These are phyloP conservation scores for Poecilia velifera DNA, from an alignment of 2,797 vertebrate genomes.

Conservation along the genomic window DNA sequence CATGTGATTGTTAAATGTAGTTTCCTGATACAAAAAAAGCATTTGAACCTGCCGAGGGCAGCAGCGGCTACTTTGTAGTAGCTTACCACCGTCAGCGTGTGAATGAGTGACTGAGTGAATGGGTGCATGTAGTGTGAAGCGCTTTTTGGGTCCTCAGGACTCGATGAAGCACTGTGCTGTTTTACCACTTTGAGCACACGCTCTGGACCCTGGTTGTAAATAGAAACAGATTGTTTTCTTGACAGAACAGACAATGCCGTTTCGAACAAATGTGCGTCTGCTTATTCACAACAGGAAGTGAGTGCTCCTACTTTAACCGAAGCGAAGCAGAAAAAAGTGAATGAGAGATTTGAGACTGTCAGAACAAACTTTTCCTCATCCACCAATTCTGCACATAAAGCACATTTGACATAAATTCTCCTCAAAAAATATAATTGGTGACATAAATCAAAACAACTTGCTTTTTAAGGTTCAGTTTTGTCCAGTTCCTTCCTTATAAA, in stretches of 20 bases:
- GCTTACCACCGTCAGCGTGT: no score
- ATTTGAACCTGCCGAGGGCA: background rate
- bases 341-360: background rate
- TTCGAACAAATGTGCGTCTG: background rate
- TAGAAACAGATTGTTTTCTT: background rate
- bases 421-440: background rate
- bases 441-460: background rate
- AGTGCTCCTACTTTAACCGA: background rate
- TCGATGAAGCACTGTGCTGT: no score
- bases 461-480: background rate
- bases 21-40: background rate
- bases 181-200: background rate
- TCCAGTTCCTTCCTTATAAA: conserved; percentile 1
- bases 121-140: no score
- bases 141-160: no score
- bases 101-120: no score
- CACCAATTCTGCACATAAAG: background rate
- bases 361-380: background rate
- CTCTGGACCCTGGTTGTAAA: background rate
- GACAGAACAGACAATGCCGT: background rate
- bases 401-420: background rate
- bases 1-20: background rate
- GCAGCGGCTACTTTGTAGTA: no score
- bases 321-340: background rate
- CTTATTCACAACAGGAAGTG: background rate